Evolutionary conservation across 1,140 invertebrate genomes (phyloP), one percentile per base, ranked within the genome.

Genomic region (Brachionus rotundiformis): DNA sequence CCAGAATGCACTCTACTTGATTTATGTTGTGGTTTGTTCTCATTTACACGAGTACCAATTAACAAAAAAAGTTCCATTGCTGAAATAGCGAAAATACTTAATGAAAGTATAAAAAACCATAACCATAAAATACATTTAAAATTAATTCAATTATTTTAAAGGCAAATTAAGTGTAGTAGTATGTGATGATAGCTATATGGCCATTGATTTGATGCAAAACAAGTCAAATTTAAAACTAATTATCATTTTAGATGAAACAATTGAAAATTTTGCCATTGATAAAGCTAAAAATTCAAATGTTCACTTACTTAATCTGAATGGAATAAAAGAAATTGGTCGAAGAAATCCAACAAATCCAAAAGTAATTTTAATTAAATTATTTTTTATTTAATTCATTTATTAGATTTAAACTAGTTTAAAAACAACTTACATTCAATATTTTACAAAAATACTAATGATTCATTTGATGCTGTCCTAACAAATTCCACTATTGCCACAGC

Each of bases 161-260:
- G 63, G 29, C 16, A 36, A 68, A 36, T 36, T 68, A 8, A 68
- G 16, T 16, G 63, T 68, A 39, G 33, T 68, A 11, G 29, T 36
- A n/a, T 68, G 63, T 16, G 63, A 68, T 68, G 36, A 41, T 68
- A 36, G 29, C n/a, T 31, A 68, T 19, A 68, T 36, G 33, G 29
- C 63, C 13, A 68, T 68, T 36, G 63, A 68, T 68, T 68, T 68
- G 36, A 68, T 68, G 63, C 63, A 68, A 33, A 36, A 19, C 0
- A 33, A 7, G 0, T 68, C 63, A n/a, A 68, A 68, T 41, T 10
- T 68, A 19, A 68, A 68, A 19, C 16, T 68, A 5, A 68, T 68
- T 7, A 68, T 68, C n/a, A 68, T 33, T 68, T 41, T 68, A 6
- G 63, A 68, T 19, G 36, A 33, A 7, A 13, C 13, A 68, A 68